A percentile compares a stretch with the other conserved stretches of the same genome.
phyloP scores from a whole-genome alignment of 2,113 vertebrate genomes.

The Phycodurus eques region DNA sequence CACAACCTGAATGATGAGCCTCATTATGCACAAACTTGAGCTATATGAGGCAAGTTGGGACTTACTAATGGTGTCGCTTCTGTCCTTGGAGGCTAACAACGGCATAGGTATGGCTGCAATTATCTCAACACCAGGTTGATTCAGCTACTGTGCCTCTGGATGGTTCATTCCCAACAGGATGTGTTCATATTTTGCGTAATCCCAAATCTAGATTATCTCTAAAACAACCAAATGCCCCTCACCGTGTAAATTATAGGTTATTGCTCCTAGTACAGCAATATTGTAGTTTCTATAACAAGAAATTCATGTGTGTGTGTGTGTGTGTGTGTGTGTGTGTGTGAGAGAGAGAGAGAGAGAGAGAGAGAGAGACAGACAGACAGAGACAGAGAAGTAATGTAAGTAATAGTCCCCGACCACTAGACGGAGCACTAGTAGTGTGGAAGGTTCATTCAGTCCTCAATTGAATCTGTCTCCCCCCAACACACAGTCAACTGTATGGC shows the following conservation, averaged over 20 bases:
- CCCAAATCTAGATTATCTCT: constrained; percentile 35
- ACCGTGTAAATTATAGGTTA: constrained; percentile 10
- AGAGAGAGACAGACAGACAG: not conserved
- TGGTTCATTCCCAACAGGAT: constrained; percentile 61
- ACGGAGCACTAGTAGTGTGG: constrained; percentile 67
- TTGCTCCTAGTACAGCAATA: constrained; percentile 5
- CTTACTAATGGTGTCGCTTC: constrained; percentile 49
- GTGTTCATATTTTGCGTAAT: constrained; percentile 47
- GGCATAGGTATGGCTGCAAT: constrained; percentile 45
- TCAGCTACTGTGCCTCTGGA: constrained; percentile 62
- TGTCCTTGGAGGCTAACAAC: constrained; percentile 51
- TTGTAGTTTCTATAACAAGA: not conserved
- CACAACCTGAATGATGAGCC: constrained; percentile 8
- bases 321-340: not conserved
- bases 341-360: not conserved
- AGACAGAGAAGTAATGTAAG: constrained; percentile 21
- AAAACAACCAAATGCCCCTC: constrained; percentile 29
- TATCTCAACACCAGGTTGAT: constrained; percentile 65
- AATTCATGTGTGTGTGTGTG: not conserved
- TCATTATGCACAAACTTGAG: constrained; percentile 44
- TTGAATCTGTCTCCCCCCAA: constrained; percentile 14
- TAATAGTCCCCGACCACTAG: constrained; percentile 54
- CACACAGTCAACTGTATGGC: constrained; percentile 40
- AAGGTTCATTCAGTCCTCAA: constrained; percentile 43
- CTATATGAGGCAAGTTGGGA: constrained; percentile 43